phyloP scores from a whole-genome alignment of 1,140 invertebrate species.

The Drosophila melanogaster region Release_6_plus_ISO1_MT NC_004354.4:2165001-2165500 shows the following conservation, averaged over 20 bases:
- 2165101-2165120: background rate
- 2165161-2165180: slow-evolving; percentile 67
- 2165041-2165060: too few species aligned
- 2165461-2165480: slow-evolving; percentile 59
- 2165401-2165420: slow-evolving; percentile 53
- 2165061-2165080: too few species aligned
- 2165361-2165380: background rate
- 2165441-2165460: slow-evolving; percentile 81
- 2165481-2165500: background rate
- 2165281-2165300: background rate
- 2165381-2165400: slow-evolving; percentile 15
- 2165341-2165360: too few species aligned
- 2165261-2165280: slow-evolving; percentile 25
- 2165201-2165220: slow-evolving; percentile 72
- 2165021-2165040: too few species aligned
- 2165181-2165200: slow-evolving; percentile 27
- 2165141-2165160: slow-evolving; percentile 44
- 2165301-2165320: background rate
- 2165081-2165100: too few species aligned
- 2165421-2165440: slow-evolving; percentile 42
- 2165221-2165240: slow-evolving; percentile 81
- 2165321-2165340: background rate
- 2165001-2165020: too few species aligned
- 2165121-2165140: slow-evolving; percentile 41
- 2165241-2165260: slow-evolving; percentile 81